Conservation (phyloP, 2,113 vertebrate genomes). For the Apodemus sylvaticus region DNA sequence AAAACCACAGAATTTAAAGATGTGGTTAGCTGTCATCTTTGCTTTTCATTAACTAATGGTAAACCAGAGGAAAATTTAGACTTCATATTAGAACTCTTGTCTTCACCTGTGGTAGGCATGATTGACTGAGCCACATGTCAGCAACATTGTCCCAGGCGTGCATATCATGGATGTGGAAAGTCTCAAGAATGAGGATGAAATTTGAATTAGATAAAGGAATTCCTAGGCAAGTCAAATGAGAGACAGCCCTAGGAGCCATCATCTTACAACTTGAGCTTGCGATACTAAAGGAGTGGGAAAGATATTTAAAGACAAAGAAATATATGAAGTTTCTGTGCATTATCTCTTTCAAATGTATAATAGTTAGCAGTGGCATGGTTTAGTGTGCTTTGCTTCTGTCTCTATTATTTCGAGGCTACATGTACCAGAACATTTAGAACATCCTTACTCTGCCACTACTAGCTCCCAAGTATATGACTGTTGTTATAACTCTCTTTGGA, state of each 20-base stretch:
- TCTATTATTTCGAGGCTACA: not conserved
- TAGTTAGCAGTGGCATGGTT: too few species aligned
- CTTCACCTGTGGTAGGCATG: not conserved
- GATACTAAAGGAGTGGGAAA: not conserved
- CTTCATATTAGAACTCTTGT: too few species aligned
- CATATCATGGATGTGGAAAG: not conserved
- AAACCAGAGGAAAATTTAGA: not conserved
- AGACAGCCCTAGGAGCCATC: not conserved
- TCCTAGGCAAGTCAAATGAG: not conserved
- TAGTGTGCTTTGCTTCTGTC: not conserved
- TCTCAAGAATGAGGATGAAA: not conserved
- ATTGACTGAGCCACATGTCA: not conserved
- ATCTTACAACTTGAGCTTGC: not conserved
- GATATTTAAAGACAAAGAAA: not conserved
- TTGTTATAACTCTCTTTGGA: too few species aligned
- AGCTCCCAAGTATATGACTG: not conserved
- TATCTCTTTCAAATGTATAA: not conserved
- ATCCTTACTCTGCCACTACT: not conserved
- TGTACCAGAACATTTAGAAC: not conserved
- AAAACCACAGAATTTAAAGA: not conserved
- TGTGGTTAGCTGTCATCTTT: not conserved
- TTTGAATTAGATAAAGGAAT: not conserved
- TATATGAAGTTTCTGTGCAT: not conserved
- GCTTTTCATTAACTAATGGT: not conserved
- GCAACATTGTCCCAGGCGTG: not conserved